phyloP scores from a whole-genome alignment of 2,113 vertebrate genomes.

The Etia nguti region DNA sequence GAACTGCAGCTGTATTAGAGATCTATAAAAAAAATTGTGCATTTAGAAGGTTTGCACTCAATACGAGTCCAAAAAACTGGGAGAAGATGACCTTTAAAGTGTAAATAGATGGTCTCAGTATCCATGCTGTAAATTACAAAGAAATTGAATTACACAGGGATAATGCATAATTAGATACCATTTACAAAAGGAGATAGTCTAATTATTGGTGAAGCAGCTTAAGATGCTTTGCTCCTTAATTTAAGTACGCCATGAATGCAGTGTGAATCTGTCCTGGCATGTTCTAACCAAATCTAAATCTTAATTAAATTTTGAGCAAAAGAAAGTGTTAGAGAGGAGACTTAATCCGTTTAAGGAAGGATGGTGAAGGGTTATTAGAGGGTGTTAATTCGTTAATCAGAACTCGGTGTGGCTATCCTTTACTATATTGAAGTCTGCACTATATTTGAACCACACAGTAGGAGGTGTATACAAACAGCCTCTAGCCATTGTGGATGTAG shows the following conservation, averaged over 20 bases:
- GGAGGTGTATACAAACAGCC: slow-evolving; percentile 66
- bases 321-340: slow-evolving; percentile 71
- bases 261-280: slow-evolving; percentile 71
- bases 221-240: slow-evolving; percentile 75
- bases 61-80: neutral
- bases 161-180: slow-evolving; percentile 74
- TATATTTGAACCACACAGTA: slow-evolving; percentile 61
- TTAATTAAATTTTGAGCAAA: slow-evolving; percentile 77
- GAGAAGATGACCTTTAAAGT: slow-evolving; percentile 56
- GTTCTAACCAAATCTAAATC: slow-evolving; percentile 78
- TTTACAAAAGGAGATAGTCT: slow-evolving; percentile 71
- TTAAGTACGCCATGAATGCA: slow-evolving; percentile 69
- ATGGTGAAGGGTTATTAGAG: slow-evolving; percentile 74
- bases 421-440: slow-evolving; percentile 59
- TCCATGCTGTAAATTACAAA: slow-evolving; percentile 33
- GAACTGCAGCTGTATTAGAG: neutral
- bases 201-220: slow-evolving; percentile 78
- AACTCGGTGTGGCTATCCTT: slow-evolving; percentile 68
- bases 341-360: slow-evolving; percentile 75
- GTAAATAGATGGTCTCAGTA: slow-evolving; percentile 34
- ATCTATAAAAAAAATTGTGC: neutral
- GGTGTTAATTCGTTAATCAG: slow-evolving; percentile 77
- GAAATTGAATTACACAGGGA: slow-evolving; percentile 73
- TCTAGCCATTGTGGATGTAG: slow-evolving; percentile 57
- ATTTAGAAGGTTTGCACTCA: slow-evolving; percentile 7